Evolutionary conservation across 2,113 vertebrate species (phyloP).

Genomic region (Xiphophorus couchianus): DNA sequence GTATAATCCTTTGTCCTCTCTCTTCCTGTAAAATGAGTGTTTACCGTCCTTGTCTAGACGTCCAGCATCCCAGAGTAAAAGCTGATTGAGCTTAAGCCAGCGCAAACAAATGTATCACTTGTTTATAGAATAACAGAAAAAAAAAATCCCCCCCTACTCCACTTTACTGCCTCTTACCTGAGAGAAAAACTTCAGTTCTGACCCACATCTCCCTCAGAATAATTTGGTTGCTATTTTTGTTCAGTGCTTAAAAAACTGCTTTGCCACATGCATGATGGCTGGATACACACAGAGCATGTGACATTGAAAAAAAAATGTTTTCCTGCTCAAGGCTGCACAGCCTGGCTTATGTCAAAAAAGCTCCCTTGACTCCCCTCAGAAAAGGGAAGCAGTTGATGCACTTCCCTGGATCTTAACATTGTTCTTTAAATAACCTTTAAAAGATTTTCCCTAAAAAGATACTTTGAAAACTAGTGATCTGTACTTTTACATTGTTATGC

Average conservation of each 20-base stretch:
- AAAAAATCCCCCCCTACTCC: not conserved
- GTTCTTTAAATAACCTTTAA: slow-evolving; percentile 37
- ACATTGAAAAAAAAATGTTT: slow-evolving; percentile 72
- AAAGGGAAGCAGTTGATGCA: slow-evolving; percentile 31
- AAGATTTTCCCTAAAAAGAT: not conserved
- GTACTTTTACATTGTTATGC: not conserved
- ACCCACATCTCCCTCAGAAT: slow-evolving; percentile 78
- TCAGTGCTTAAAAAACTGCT: slow-evolving; percentile 42
- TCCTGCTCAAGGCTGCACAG: slow-evolving; percentile 56
- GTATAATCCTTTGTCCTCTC: slow-evolving; percentile 34
- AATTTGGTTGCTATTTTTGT: slow-evolving; percentile 77
- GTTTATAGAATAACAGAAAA: slow-evolving; percentile 32
- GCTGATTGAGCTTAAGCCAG: not conserved
- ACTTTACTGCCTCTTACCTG: slow-evolving; percentile 47
- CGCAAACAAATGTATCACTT: slow-evolving; percentile 25
- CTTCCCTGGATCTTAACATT: not conserved
- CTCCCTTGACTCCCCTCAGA: slow-evolving; percentile 12
- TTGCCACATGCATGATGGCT: slow-evolving; percentile 43
- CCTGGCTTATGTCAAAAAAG: slow-evolving; percentile 62
- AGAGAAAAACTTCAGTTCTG: slow-evolving; percentile 72
- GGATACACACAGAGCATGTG: slow-evolving; percentile 56
- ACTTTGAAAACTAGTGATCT: slow-evolving; percentile 16
- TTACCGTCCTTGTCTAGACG: slow-evolving; percentile 17
- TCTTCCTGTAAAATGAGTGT: slow-evolving; percentile 16
- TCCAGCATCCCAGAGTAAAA: not conserved